Evolutionary conservation across 2,113 vertebrate species (phyloP).

Genomic region (Neolamprologus sp.): DNA sequence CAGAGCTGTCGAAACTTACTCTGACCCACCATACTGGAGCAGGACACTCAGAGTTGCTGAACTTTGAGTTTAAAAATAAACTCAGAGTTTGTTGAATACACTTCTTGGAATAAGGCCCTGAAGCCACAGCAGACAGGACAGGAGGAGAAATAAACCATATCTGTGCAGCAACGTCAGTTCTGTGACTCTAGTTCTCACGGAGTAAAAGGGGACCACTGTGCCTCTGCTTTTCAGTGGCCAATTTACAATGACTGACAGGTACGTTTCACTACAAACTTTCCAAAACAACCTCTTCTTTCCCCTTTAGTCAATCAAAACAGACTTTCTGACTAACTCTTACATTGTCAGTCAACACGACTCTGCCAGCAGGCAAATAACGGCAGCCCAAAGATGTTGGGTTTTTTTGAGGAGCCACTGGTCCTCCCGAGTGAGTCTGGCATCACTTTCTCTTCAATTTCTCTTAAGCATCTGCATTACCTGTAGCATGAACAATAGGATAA

Average conservation of each 20-base stretch:
- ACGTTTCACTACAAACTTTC: constrained; percentile 20
- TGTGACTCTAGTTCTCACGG: neutral
- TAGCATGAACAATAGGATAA: neutral
- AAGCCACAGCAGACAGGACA: neutral
- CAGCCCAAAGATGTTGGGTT: neutral
- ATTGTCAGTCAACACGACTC: constrained; percentile 2
- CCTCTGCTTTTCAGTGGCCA: constrained; percentile 18
- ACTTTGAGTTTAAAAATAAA: neutral
- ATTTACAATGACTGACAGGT: constrained; percentile 50
- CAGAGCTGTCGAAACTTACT: neutral
- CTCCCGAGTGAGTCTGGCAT: neutral
- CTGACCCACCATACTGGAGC: neutral
- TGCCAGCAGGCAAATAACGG: neutral
- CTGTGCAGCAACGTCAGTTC: neutral
- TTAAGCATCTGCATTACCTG: neutral
- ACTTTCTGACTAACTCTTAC: constrained; percentile 5
- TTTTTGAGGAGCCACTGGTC: neutral
- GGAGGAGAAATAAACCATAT: neutral
- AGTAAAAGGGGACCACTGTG: constrained; percentile 1
- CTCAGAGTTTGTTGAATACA: neutral
- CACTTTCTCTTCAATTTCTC: neutral
- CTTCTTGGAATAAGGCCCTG: neutral
- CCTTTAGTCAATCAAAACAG: constrained; percentile 18
- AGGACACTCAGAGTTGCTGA: neutral
- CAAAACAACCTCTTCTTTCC: constrained; percentile 14